Conservation (phyloP, 2,797 vertebrate genomes). For the Pangasius macronema region DNA sequence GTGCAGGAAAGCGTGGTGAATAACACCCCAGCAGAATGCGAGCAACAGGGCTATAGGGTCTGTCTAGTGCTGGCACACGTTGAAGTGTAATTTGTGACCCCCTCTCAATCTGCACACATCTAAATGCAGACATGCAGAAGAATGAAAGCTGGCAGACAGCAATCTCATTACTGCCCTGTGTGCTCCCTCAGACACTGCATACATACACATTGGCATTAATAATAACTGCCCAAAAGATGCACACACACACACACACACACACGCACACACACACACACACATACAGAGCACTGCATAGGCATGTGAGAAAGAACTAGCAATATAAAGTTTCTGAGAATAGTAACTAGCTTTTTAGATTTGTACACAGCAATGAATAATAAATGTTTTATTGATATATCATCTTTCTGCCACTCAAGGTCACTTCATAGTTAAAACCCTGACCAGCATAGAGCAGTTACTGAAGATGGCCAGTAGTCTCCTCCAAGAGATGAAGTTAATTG, state of each 20-base stretch:
- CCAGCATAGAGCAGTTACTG: background rate
- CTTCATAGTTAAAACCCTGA: background rate
- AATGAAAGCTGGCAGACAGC: conserved; percentile 54
- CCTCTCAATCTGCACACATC: conserved; percentile 45
- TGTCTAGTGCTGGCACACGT: conserved; percentile 22
- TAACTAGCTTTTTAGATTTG: background rate
- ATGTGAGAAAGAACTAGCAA: conserved; percentile 5
- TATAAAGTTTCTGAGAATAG: background rate
- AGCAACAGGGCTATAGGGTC: conserved; percentile 14
- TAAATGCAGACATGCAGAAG: conserved; percentile 42
- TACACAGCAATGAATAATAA: background rate
- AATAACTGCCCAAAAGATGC: conserved; percentile 23
- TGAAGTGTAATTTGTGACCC: conserved; percentile 45
- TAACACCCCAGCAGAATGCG: conserved; percentile 26
- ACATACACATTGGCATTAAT: conserved; percentile 29
- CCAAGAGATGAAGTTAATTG: background rate
- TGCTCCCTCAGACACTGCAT: conserved; percentile 8
- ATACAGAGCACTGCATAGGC: background rate
- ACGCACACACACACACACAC: background rate
- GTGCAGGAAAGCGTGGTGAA: conserved; percentile 45
- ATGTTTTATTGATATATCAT: background rate
- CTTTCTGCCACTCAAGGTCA: background rate
- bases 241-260: conserved; percentile 26
- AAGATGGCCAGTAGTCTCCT: background rate
- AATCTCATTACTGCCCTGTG: conserved; percentile 60